Conservation (phyloP, 2,797 vertebrate genomes). For the Monodelphis domestica region DNA sequence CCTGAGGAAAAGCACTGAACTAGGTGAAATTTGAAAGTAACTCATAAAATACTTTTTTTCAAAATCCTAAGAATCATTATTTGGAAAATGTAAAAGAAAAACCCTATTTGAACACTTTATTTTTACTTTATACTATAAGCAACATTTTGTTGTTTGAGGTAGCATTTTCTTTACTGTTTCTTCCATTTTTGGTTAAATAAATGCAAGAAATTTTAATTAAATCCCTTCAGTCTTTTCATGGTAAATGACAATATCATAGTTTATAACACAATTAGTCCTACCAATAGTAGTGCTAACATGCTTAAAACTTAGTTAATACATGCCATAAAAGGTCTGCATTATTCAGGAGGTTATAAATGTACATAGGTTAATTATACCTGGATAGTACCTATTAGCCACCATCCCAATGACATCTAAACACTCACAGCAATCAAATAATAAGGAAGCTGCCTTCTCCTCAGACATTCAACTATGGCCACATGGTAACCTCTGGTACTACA, state of each 20-base stretch:
- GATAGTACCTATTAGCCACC: conserved; percentile 54
- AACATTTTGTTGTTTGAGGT: conserved; percentile 7
- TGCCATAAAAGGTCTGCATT: conserved; percentile 37
- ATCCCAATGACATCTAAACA: conserved; percentile 25
- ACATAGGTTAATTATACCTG: conserved; percentile 57
- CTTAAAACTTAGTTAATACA: conserved; percentile 59
- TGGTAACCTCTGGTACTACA: neutral
- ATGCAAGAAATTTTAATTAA: conserved; percentile 35
- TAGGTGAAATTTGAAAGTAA: conserved; percentile 31
- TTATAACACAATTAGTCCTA: conserved; percentile 54
- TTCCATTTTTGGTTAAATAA: conserved; percentile 54
- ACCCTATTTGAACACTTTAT: conserved; percentile 31
- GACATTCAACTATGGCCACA: conserved; percentile 11
- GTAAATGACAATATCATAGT: conserved; percentile 42
- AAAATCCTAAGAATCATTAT: conserved; percentile 27
- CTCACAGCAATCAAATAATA: conserved; percentile 43
- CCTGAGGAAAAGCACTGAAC: conserved; percentile 29
- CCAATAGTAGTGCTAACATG: conserved; percentile 24
- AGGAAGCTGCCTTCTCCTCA: conserved; percentile 27
- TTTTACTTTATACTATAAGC: conserved; percentile 26
- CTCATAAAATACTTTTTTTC: conserved; percentile 47
- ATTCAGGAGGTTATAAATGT: conserved; percentile 54
- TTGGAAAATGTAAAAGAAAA: neutral
- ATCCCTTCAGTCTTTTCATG: conserved; percentile 54
- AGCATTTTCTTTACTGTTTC: conserved; percentile 27